Base-by-base conservation (phyloP, 2,113 vertebrate species). In the Mastomys natalensis region DNA sequence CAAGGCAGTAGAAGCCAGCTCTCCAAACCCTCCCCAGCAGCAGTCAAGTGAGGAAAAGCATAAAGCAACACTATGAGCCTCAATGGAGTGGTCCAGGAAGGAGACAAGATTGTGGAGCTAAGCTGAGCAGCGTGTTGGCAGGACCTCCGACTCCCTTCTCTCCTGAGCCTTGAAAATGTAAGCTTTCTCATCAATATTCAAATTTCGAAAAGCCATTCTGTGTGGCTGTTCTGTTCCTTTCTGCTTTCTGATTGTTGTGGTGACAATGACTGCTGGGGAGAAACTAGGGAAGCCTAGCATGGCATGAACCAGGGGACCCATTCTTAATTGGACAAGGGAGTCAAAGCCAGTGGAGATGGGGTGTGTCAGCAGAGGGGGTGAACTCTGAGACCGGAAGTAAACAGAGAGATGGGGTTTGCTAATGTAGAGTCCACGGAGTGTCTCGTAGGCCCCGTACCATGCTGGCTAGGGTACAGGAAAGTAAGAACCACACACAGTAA, bases 21-120 rank as follows among this genome's bases (percentile, higher is more conserved):
- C 62, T 96, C 34, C 40, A 74, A 84, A 82, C 66, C 74, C 55
- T 68, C 34, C 68, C 16, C 53, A 93, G 74, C n/a, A 87, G 74
- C n/a, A 73, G 60, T 53, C 43, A 60, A 26, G 73, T 26, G 45
- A 91, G 48, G 34, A 81, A 87, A 89, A n/a, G 45, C 22, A 26
- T 26, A 22, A 24, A 34, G 64, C 9, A 29, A 34, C 51, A 53
- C 10, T 1, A 6, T n/a, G 55, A 89, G 17, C 43, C 60, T 92
- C 84, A 21, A 31, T 40, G 76, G 43, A 10, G 21, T 34, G 48
- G 37, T 66, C 45, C 53, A 26, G 81, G 16, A 87, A 81, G 84
- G 29, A 91, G 68, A 58, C 5, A 60, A 29, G 31, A 64, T 43
- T 10, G 7, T 9, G 15, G n/a, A 78, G 74, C 24, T 68, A 40